Evolutionary conservation across 2,797 vertebrate species (phyloP).

Genomic region (Diceros bicornis): DNA sequence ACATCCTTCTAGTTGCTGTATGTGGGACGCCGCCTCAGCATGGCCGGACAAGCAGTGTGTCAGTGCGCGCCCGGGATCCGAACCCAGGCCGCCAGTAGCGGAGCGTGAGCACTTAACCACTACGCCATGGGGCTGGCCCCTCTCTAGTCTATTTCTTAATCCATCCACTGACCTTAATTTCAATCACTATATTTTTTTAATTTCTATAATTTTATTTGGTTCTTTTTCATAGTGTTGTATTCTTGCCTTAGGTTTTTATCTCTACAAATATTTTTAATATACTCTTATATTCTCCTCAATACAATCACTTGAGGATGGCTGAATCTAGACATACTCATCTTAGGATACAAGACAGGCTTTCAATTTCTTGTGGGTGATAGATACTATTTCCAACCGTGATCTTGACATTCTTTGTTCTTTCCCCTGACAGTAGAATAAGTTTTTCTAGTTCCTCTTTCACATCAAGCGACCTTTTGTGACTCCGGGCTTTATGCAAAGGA

Average conservation of each 20-base stretch:
- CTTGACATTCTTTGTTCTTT: neutral
- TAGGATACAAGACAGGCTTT: neutral
- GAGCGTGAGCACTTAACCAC: no score
- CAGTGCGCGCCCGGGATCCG: no score
- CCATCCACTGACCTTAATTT: slow-evolving; percentile 29
- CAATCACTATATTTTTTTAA: neutral
- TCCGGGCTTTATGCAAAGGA: neutral
- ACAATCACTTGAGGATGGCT: neutral
- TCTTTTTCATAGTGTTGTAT: neutral
- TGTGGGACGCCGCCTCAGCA: no score
- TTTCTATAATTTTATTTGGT: neutral
- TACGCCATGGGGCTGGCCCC: no score
- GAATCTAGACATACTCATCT: neutral
- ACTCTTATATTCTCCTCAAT: neutral
- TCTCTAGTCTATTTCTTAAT: neutral
- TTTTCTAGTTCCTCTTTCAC: neutral
- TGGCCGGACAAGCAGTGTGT: no score
- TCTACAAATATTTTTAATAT: slow-evolving; percentile 29
- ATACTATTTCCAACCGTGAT: neutral
- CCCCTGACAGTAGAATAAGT: neutral
- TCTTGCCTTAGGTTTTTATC: neutral
- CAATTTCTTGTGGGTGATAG: neutral
- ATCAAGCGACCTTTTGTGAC: neutral
- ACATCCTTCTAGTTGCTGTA: no score
- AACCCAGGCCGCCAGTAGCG: no score